Percentiles rank a stretch among this genome's conserved stretches.
Evolutionary conservation across 2,113 vertebrate genomes (phyloP).

Genomic region (Sapayoa aenigma): DNA sequence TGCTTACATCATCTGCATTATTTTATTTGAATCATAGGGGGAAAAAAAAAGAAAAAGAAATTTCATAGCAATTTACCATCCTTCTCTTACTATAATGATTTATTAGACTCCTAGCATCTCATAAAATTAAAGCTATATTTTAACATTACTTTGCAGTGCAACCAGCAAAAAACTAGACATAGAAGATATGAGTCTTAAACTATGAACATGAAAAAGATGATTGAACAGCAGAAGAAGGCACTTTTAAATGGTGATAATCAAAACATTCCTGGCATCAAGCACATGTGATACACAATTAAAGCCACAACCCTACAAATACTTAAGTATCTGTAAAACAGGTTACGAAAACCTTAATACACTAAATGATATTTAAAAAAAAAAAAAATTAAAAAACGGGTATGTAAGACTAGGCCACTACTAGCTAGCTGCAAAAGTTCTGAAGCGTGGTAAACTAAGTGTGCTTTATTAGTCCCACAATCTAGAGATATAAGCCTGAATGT

Average conservation of each 20-base stretch:
- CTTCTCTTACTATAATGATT: background rate
- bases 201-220: background rate
- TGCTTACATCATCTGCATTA: background rate
- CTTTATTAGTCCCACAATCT: background rate
- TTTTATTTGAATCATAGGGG: background rate
- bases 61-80: background rate
- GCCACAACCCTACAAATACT: background rate
- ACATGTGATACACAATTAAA: background rate
- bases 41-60: background rate
- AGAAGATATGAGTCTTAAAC: background rate
- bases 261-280: background rate
- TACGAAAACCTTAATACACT: background rate
- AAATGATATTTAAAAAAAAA: background rate
- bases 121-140: conserved; percentile 29
- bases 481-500: background rate
- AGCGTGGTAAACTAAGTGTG: background rate
- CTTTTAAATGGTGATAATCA: background rate
- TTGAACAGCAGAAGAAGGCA: background rate
- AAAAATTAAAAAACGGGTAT: background rate
- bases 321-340: background rate
- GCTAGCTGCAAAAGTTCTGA: background rate
- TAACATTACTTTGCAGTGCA: background rate
- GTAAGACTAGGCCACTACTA: background rate
- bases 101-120: background rate
- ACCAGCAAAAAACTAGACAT: background rate